These are phyloP conservation scores for Zaprionus ghesquierei DNA, from an alignment of 1,140 invertebrate genomes.

Conservation along the genomic window DNA sequence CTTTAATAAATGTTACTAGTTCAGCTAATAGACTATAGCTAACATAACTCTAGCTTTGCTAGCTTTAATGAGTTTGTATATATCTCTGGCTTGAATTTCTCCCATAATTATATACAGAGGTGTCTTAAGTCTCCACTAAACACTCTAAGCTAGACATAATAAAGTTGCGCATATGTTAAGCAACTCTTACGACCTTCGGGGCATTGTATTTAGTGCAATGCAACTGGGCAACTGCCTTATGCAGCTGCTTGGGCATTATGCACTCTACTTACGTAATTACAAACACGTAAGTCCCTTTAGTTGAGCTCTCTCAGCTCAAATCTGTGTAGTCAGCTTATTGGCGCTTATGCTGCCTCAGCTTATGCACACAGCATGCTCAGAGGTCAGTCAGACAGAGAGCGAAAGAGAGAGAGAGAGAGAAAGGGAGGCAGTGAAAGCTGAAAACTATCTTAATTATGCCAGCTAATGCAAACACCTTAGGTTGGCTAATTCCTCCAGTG, in stretches of 20 bases:
- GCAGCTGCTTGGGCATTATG: not conserved
- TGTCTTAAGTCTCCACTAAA: no score
- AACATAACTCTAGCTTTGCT: accelerated
- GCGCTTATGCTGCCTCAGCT: conserved; percentile 48
- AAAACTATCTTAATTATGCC: conserved; percentile 57
- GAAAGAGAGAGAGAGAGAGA: not conserved
- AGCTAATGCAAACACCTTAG: conserved; percentile 64
- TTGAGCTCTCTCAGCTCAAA: conserved; percentile 8
- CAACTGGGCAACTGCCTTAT: not conserved
- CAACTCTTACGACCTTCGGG: not conserved
- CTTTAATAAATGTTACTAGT: not conserved
- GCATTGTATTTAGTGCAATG: not conserved
- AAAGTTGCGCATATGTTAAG: not conserved
- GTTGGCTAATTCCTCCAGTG: conserved; percentile 24
- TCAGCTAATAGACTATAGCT: not conserved
- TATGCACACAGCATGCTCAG: not conserved
- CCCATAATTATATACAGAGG: no score
- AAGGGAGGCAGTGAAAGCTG: conserved; percentile 2
- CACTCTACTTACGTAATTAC: not conserved
- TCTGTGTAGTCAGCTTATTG: conserved; percentile 54
- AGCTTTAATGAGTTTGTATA: not conserved
- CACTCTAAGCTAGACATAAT: not conserved
- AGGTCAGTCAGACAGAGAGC: not conserved
- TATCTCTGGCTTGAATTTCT: no score
- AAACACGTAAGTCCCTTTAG: not conserved